phyloP scores from a whole-genome alignment of 2,888 invertebrate species.

The Aricia artaxerxes region DNA sequence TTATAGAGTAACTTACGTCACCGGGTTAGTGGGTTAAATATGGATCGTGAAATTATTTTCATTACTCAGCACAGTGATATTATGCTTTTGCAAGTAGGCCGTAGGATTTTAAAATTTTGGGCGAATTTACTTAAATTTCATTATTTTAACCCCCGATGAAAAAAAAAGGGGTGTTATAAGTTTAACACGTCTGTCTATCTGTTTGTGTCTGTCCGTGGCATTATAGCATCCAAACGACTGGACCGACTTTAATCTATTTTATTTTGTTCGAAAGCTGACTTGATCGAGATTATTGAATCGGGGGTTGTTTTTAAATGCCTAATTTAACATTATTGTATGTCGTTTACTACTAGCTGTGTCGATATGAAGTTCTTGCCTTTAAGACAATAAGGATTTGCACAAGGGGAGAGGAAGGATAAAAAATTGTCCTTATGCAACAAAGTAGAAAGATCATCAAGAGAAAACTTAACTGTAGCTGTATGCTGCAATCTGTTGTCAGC shows the following conservation, averaged over 20 bases:
- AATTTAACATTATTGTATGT: too few relatives aligned
- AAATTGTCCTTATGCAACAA: background rate
- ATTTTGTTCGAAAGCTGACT: too few relatives aligned
- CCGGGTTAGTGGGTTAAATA: conserved; percentile 26
- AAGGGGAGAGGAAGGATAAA: background rate
- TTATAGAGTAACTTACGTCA: conserved; percentile 20
- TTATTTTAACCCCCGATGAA: background rate
- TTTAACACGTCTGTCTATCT: too few relatives aligned
- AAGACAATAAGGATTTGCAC: background rate
- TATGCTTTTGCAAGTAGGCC: conserved; percentile 6
- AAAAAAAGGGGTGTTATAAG: too few relatives aligned
- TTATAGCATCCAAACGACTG: too few relatives aligned
- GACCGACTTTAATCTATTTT: too few relatives aligned
- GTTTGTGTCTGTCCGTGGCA: too few relatives aligned
- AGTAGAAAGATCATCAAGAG: background rate
- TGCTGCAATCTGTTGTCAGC: background rate
- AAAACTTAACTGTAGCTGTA: background rate
- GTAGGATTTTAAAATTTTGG: conserved; percentile 9
- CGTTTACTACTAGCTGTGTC: too few relatives aligned
- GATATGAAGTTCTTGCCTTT: too few relatives aligned
- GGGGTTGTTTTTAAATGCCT: too few relatives aligned
- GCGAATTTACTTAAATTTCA: background rate
- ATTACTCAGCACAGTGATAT: conserved; percentile 13
- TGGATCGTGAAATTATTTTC: conserved; percentile 22
- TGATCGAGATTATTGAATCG: too few relatives aligned